These are phyloP conservation scores for Elaphurus davidianus DNA, from an alignment of 2,113 vertebrate species.

Conservation along the genomic window DNA sequence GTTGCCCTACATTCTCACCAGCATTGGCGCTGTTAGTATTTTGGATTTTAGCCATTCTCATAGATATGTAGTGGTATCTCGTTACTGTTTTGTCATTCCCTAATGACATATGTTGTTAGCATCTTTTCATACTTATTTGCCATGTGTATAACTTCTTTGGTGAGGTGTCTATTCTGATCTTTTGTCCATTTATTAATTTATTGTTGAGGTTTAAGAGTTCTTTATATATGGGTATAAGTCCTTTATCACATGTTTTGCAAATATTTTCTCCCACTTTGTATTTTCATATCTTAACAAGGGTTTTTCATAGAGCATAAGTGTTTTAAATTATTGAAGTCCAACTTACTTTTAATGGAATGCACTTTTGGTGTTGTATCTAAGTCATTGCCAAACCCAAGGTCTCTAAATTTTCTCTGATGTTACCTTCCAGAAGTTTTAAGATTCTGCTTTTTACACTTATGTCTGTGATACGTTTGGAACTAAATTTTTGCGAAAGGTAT, in stretches of 20 bases:
- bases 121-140: background rate
- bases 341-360: background rate
- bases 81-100: background rate
- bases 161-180: background rate
- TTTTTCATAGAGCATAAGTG: background rate
- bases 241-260: background rate
- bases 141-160: background rate
- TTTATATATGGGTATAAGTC: background rate
- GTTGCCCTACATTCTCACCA: background rate
- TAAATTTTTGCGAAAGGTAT: background rate
- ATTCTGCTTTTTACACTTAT: background rate
- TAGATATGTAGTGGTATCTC: rapidly evolving
- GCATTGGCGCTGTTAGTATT: background rate
- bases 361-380: background rate
- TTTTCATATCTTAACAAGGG: background rate
- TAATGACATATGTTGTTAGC: background rate
- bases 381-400: background rate
- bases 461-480: background rate
- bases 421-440: background rate
- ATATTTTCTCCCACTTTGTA: background rate
- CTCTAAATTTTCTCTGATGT: background rate
- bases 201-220: background rate
- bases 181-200: background rate
- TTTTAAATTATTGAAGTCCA: background rate
- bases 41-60: background rate